phyloP scores from a whole-genome alignment of 2,797 vertebrate genomes.

The Benthosema pterotum region DNA sequence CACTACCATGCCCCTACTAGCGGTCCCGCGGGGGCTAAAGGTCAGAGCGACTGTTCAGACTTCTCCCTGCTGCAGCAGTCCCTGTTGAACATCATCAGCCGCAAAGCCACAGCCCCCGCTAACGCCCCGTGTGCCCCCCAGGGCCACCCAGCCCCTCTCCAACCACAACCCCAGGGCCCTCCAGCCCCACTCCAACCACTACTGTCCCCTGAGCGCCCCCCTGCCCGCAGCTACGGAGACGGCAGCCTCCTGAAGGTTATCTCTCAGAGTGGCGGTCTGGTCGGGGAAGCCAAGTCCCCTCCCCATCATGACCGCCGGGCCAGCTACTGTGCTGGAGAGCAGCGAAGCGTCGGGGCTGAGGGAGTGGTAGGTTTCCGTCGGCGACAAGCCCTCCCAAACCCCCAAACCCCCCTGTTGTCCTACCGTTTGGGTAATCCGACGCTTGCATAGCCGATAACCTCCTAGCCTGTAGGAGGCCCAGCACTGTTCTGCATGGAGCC shows the following conservation, averaged over 20 bases:
- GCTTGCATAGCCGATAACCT: constrained; percentile 56
- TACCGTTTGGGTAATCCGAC: constrained; percentile 26
- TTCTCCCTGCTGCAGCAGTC: constrained; percentile 79
- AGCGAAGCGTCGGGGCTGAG: constrained; percentile 44
- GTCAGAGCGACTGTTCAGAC: constrained; percentile 67
- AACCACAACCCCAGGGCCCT: no score
- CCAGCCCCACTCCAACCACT: constrained; percentile 28
- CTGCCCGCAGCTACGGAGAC: constrained; percentile 54
- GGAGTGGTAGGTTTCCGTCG: constrained; percentile 77
- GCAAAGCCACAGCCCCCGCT: constrained; percentile 58
- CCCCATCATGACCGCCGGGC: constrained; percentile 44
- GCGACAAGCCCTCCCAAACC: constrained; percentile 27
- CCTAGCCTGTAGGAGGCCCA: constrained; percentile 40
- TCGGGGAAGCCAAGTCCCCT: constrained; percentile 41
- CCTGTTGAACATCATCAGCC: constrained; percentile 77
- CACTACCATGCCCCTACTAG: constrained; percentile 18
- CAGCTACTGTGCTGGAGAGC: constrained; percentile 59
- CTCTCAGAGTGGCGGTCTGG: constrained; percentile 28
- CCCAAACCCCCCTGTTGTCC: constrained; percentile 27
- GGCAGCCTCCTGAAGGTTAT: constrained; percentile 33
- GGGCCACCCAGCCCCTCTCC: constrained; percentile 23
- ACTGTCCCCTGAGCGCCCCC: constrained; percentile 31
- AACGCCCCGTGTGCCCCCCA: constrained; percentile 41
- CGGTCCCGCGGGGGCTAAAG: constrained; percentile 45
- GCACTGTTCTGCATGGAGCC: constrained; percentile 61